These are phyloP conservation scores for Agonopterix arenella DNA, from an alignment of 2,888 invertebrate species.

Conservation along the genomic window DNA sequence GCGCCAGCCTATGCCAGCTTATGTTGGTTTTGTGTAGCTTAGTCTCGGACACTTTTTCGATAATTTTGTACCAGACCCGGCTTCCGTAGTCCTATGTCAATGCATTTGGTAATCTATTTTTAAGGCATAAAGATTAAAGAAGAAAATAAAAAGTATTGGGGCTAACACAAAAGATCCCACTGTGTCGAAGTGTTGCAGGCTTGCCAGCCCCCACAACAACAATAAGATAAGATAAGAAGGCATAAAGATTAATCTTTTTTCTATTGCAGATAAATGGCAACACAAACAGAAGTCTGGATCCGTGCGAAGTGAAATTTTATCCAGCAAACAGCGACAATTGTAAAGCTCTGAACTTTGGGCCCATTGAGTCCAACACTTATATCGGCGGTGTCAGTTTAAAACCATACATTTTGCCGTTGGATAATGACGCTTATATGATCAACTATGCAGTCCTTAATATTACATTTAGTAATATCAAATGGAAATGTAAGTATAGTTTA, in stretches of 20 bases:
- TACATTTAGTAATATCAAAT: constrained; percentile 65
- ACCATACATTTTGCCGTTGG: constrained; percentile 39
- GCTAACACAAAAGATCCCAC: no score
- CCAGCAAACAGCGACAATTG: constrained; percentile 51
- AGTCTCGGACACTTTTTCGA: no score
- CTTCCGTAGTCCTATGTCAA: no score
- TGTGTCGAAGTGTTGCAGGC: no score
- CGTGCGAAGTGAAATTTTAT: constrained; percentile 52
- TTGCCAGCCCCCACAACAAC: no score
- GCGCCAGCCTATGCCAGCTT: no score
- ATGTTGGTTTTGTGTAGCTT: no score
- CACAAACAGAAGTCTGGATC: constrained; percentile 35
- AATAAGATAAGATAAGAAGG: no score
- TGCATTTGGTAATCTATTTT: no score
- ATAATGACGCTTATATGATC: constrained; percentile 11
- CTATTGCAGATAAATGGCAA: constrained; percentile 40
- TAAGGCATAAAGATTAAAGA: no score
- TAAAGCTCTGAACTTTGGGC: constrained; percentile 51
- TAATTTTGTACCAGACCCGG: no score
- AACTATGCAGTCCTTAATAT: constrained; percentile 63
- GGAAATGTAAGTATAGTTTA: constrained; percentile 55
- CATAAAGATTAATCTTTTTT: neutral
- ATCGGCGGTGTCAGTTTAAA: constrained; percentile 60
- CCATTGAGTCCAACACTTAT: constrained; percentile 43
- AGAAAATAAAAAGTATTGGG: no score